These are phyloP conservation scores for Verasper variegatus DNA, from an alignment of 2,113 vertebrate genomes.

Conservation along the genomic window DNA sequence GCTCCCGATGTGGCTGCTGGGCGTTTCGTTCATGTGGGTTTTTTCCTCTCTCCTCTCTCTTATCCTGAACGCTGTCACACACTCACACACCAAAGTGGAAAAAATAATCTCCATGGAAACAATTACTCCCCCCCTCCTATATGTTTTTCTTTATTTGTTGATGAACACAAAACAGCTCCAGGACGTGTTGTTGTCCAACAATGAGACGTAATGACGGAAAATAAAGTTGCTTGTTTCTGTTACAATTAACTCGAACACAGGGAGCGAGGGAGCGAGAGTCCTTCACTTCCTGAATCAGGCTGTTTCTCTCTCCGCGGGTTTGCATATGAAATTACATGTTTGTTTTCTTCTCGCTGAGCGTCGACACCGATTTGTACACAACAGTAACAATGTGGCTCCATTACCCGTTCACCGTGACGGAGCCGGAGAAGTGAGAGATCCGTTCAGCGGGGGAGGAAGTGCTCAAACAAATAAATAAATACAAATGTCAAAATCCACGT, in stretches of 20 bases:
- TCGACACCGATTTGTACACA: conserved; percentile 23
- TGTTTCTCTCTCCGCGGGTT: conserved; percentile 10
- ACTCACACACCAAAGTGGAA: conserved; percentile 54
- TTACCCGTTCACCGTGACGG: too few relatives aligned
- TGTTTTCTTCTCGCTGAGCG: conserved; percentile 27
- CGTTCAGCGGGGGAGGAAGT: too few relatives aligned
- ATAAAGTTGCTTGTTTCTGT: conserved; percentile 47
- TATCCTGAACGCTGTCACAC: conserved; percentile 52
- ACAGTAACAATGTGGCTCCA: background rate
- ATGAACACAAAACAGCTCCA: conserved; percentile 70
- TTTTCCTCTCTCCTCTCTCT: conserved; percentile 24
- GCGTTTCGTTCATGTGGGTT: conserved; percentile 60
- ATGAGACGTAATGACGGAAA: conserved; percentile 67
- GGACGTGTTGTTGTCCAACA: conserved; percentile 76
- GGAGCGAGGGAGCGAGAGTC: background rate
- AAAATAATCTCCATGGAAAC: conserved; percentile 83
- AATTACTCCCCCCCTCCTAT: conserved; percentile 62
- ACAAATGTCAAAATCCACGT: too few relatives aligned
- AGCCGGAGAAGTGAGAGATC: too few relatives aligned
- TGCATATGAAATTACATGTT: conserved; percentile 40
- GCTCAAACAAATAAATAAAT: too few relatives aligned
- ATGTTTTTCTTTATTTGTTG: conserved; percentile 47
- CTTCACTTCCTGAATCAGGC: conserved; percentile 25
- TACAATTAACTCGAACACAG: background rate
- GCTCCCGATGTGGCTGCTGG: conserved; percentile 86